Evolutionary conservation across 2,888 invertebrate species (phyloP).

Genomic region (Chrysodeixis includens): DNA sequence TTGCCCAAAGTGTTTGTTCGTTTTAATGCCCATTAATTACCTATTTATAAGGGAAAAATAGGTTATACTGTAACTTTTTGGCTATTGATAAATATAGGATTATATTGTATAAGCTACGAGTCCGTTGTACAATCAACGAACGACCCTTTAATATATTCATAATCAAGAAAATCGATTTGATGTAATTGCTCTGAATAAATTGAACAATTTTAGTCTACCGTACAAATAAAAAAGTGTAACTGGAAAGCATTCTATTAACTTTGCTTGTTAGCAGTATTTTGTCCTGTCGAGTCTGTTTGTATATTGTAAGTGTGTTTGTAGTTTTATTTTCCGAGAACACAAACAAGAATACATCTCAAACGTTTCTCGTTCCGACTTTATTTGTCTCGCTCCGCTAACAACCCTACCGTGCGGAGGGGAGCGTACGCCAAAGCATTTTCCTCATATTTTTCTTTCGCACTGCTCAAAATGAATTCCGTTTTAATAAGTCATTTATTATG

Average conservation of each 20-base stretch:
- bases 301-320: background rate
- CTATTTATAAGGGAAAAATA: background rate
- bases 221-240: background rate
- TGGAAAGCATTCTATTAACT: background rate
- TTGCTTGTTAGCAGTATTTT: background rate
- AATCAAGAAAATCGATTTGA: slow-evolving; percentile 1
- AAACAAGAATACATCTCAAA: slow-evolving; percentile 5
- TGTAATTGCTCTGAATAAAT: slow-evolving; percentile 1
- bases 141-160: background rate
- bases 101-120: background rate
- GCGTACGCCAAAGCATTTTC: slow-evolving; percentile 29
- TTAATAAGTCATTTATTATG: slow-evolving; percentile 56
- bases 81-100: background rate
- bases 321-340: slow-evolving; percentile 1
- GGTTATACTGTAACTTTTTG: too few relatives aligned
- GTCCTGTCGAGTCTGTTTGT: background rate
- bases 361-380: slow-evolving; percentile 3
- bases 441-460: slow-evolving; percentile 53
- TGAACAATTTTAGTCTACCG: background rate
- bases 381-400: slow-evolving; percentile 17
- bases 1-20: slow-evolving; percentile 1
- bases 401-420: slow-evolving; percentile 24
- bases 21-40: background rate
- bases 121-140: background rate
- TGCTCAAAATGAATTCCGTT: slow-evolving; percentile 45